Base-by-base conservation (phyloP, 2,797 vertebrate genomes). In the Sebastes taczanowskii region DNA sequence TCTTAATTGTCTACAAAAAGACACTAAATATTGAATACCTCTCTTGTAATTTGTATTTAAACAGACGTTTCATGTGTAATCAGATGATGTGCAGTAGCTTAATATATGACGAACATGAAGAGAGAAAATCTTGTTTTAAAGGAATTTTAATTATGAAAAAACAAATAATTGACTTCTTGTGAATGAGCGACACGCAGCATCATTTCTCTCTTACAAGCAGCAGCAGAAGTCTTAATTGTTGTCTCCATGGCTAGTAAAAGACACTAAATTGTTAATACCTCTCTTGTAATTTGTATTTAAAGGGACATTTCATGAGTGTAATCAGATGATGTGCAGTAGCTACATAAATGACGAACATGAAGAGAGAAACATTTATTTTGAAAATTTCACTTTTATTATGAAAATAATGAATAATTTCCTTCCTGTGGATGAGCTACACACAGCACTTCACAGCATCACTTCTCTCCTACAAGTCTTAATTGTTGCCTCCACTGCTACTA, bases 401-500 rank as follows among this genome's bases (percentile, higher is more conserved):
- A 77, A 80, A 55, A 11, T 60, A 63, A 56, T 5, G 0, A 9
- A 23, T n/a, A 2, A 29, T 23, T 61, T 71, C 35, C 53, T 68
- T 25, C 27, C 11, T 5, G 11, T 55, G 53, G 8, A 25, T 46
- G 34, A 75, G 29, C 53, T 3, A 42, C 67, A 34, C 38, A 13
- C 18, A 6, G 32, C 32, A 34, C 32, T 34, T 34, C 32, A 34
- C 32, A 34, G 35, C 53, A 11, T 73, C 4, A 20, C 35, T 16
- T 71, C 27, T 61, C 61, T 65, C 59, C 49, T 13, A 23, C 46
- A 16, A 30, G 67, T 27, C 25, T 63, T 85, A 84, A 91, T 89
- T 78, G 42, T 87, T 34, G 77, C 81, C 65, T 85, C 58, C 73
- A 6, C 49, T 55, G 4, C 83, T 22, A 74, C 83, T 81, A 71